Conservation (phyloP, 2,888 invertebrate species). For the Rhagonycha lutea region DNA sequence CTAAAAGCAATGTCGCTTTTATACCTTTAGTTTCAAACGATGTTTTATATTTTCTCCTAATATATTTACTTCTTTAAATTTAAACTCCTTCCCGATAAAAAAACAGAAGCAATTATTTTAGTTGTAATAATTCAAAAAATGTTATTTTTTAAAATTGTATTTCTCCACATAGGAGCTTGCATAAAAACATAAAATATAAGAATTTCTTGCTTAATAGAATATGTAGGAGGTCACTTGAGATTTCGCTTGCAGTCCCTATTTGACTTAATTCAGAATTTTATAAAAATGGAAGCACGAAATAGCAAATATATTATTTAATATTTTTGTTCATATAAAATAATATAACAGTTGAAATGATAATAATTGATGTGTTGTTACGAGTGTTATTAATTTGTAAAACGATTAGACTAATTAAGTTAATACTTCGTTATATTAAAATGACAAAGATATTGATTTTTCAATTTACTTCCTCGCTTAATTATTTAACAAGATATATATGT, state of each 20-base stretch:
- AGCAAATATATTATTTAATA: slow-evolving; percentile 16
- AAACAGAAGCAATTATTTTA: not conserved
- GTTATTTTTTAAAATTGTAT: not conserved
- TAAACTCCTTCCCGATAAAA: not conserved
- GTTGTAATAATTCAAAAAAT: not conserved
- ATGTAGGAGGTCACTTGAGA: slow-evolving; percentile 22
- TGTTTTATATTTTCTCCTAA: slow-evolving; percentile 7
- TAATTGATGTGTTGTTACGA: slow-evolving; percentile 35
- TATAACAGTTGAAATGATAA: slow-evolving; percentile 16
- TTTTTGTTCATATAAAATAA: slow-evolving; percentile 11
- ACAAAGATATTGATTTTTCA: not conserved
- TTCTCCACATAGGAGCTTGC: not conserved
- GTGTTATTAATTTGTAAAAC: not conserved
- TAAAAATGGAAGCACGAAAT: slow-evolving; percentile 27
- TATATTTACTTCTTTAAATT: not conserved
- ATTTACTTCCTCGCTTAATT: not conserved
- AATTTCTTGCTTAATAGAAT: slow-evolving; percentile 18
- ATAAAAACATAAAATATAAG: slow-evolving; percentile 8
- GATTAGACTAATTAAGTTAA: not conserved
- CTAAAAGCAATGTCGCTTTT: slow-evolving; percentile 18
- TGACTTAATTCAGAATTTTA: slow-evolving; percentile 30
- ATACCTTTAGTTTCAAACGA: slow-evolving; percentile 10
- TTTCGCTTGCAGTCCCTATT: slow-evolving; percentile 19
- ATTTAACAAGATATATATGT: not conserved
- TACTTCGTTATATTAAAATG: not conserved